These are phyloP conservation scores for Chloroceryle amazona DNA, from an alignment of 2,797 vertebrate species.

Conservation along the genomic window DNA sequence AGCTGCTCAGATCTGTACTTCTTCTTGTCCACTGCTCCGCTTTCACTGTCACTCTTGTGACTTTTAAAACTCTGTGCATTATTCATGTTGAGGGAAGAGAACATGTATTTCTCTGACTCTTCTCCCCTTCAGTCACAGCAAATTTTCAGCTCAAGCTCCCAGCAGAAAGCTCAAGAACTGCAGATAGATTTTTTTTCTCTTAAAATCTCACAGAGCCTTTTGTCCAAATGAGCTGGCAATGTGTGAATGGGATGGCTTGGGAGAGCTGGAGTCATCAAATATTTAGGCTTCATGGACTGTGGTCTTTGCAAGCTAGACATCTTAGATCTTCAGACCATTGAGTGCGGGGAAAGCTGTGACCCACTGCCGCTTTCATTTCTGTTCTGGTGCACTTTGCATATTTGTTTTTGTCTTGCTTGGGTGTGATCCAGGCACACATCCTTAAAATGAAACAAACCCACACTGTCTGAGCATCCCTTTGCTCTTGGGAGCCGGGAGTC, in stretches of 20 bases:
- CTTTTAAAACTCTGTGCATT: background rate
- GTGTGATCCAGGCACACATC: background rate
- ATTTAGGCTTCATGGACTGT: background rate
- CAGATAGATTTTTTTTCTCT: background rate
- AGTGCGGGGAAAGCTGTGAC: background rate
- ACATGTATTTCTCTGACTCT: background rate
- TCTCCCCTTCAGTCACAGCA: background rate
- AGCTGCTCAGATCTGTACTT: background rate
- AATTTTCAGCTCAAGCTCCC: background rate
- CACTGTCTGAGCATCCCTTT: slow-evolving; percentile 9
- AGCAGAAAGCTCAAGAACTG: background rate
- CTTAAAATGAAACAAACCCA: background rate
- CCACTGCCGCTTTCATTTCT: slow-evolving; percentile 15
- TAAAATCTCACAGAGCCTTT: background rate
- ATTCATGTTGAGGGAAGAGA: background rate
- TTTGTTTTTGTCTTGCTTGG: slow-evolving; percentile 19
- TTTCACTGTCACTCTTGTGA: background rate
- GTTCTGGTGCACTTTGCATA: slow-evolving; percentile 13
- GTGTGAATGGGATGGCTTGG: background rate
- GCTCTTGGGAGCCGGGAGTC: background rate
- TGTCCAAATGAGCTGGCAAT: background rate
- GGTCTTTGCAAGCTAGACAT: background rate
- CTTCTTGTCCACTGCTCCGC: fast-evolving
- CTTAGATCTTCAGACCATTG: slow-evolving; percentile 18
- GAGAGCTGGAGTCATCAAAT: background rate